phyloP scores from a whole-genome alignment of 2,888 invertebrate genomes.

The Eupsilia transversa region DNA sequence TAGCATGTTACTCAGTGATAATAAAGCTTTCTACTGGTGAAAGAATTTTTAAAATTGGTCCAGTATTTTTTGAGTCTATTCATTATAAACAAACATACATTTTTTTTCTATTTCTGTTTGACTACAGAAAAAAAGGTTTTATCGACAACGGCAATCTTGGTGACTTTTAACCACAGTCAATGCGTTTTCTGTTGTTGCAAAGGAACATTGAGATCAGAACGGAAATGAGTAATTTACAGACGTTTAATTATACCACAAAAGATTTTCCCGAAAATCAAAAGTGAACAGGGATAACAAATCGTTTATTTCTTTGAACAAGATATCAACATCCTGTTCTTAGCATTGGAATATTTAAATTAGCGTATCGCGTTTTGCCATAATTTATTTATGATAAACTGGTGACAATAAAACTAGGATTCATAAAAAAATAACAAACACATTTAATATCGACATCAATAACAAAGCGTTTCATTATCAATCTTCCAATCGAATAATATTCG shows the following conservation, averaged over 20 bases:
- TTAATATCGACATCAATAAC: conserved; percentile 31
- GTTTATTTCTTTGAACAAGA: not conserved
- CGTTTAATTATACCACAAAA: not conserved
- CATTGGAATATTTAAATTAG: not conserved
- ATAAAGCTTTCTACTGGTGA: too few species aligned
- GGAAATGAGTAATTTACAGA: not conserved
- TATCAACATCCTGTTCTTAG: not conserved
- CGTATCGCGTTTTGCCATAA: too few species aligned
- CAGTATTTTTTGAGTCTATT: too few species aligned
- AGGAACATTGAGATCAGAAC: not conserved
- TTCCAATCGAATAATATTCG: conserved; percentile 48
- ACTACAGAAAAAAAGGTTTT: not conserved
- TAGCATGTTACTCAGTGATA: too few species aligned
- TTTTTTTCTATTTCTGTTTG: too few species aligned
- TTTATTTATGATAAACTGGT: not conserved
- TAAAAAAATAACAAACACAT: conserved; percentile 11
- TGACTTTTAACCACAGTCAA: not conserved
- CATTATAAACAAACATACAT: too few species aligned
- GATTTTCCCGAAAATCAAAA: not conserved
- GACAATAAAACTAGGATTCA: not conserved
- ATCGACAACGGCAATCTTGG: not conserved
- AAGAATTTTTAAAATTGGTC: too few species aligned
- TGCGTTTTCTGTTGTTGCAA: not conserved
- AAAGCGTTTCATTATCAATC: conserved; percentile 33
- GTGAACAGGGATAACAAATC: too few species aligned